These are phyloP conservation scores for Epizoanthus fatuus DNA, from an alignment of 92 coral and sea anemone genomes.

Conservation along the genomic window DNA sequence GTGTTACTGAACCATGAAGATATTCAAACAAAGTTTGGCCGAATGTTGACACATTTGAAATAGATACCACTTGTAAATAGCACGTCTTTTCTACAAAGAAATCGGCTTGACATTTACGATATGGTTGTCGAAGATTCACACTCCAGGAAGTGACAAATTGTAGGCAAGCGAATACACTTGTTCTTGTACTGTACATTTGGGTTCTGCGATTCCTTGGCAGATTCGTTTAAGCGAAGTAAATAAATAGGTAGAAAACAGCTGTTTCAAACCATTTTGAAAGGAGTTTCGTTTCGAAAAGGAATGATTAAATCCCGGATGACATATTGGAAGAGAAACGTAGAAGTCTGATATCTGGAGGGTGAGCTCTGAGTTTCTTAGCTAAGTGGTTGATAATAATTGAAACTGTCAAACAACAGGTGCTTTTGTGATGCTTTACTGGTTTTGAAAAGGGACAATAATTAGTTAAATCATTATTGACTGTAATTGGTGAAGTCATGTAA, in stretches of 20 bases:
- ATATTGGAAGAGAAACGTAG: constrained; percentile 16
- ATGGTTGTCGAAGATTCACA: background rate
- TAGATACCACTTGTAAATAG: background rate
- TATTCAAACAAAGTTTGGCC: constrained; percentile 21
- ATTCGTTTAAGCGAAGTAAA: background rate
- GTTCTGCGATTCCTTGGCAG: background rate
- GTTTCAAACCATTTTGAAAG: background rate
- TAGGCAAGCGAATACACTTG: background rate
- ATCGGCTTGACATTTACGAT: background rate
- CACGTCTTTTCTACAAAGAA: background rate
- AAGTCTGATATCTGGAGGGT: background rate
- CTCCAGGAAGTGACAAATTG: background rate
- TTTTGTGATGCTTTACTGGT: constrained; percentile 69
- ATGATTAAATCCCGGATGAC: background rate
- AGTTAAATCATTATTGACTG: constrained; percentile 72
- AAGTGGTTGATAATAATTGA: constrained; percentile 46
- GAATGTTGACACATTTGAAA: background rate
- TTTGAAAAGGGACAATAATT: constrained; percentile 76
- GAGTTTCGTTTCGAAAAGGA: background rate
- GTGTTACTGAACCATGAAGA: constrained; percentile 6
- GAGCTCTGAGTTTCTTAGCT: constrained; percentile 5
- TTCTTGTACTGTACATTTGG: background rate
- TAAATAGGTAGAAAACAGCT: background rate
- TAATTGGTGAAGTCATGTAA: constrained; percentile 90
- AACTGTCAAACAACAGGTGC: constrained; percentile 68